Base-by-base conservation (phyloP, 2,797 vertebrate species). In the Eutrigla gurnardus region DNA sequence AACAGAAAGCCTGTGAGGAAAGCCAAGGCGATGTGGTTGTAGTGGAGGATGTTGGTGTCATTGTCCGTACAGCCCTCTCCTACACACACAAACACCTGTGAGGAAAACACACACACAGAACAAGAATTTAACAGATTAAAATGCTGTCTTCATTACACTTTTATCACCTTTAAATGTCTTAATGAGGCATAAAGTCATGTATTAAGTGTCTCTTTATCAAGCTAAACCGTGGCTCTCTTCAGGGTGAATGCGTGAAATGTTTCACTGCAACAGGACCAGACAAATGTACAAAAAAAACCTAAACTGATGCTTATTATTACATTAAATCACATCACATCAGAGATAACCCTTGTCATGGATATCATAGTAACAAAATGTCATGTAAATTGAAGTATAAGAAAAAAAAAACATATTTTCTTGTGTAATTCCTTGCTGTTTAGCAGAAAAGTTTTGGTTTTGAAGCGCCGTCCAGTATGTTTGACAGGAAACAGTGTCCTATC, bases 1-100 rank as follows among this genome's bases (percentile, higher is more conserved):
- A 97, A 99, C 73, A 98, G 85, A 78, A 98, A 96, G 65, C 92
- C 93, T 1, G 98, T 97, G 77, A 99, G 94, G 73, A 96, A 93
- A 71, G 97, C 96, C 8, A 98, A 80, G 61, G 75, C 6, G 1
- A 91, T 93, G 88, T 99, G 98, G 69, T 88, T 78, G 89, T 91
- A 91, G 88, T 99, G 98, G 59, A 96, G 84, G 12, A 82, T 11
- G 81, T 96, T 85, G 1, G 94, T 92, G 0, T 87, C 87, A 0
- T 94, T 95, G 0, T 94, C 91, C 0, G 93, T 86, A 5, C 94
- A 96, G 65, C 92, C 93, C 0, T 94, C 91, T 0, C 86, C 94
- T 0, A 32, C 77, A 57, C 96, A 95, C 37, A 94, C 55, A 83
- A 95, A 95, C 6, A 98, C 84, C 98, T 98, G 93, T 7, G n/a